A percentile compares a stretch with the other conserved stretches of the same genome.
phyloP scores from a whole-genome alignment of 2,113 vertebrate species.

The Tenebrosternarchus preto region DNA sequence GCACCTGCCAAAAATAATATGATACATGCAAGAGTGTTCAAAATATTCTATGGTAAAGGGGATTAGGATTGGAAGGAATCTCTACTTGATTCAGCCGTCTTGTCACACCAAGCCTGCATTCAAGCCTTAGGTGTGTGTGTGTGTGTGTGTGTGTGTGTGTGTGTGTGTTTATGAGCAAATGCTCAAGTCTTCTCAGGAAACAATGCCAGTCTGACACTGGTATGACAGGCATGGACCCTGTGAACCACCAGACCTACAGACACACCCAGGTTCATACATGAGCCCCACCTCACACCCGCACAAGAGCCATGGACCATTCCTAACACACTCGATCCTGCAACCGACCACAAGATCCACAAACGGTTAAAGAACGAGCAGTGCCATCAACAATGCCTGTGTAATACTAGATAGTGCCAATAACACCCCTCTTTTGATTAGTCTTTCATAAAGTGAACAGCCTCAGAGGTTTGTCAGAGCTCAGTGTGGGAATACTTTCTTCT shows the following conservation, averaged over 20 bases:
- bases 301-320: not conserved
- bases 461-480: not conserved
- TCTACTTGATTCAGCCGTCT: not conserved
- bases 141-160: not conserved
- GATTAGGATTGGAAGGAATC: conserved; percentile 11
- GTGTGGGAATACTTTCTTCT: conserved; percentile 10
- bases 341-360: not conserved
- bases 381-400: not conserved
- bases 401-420: not conserved
- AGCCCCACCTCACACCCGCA: not conserved
- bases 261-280: not conserved
- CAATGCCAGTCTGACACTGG: not conserved
- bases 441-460: not conserved
- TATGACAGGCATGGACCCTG: not conserved
- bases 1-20: not conserved
- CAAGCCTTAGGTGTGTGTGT: not conserved
- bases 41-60: conserved; percentile 11
- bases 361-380: not conserved
- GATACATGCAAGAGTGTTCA: conserved; percentile 36
- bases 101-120: not conserved
- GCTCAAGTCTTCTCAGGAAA: not conserved
- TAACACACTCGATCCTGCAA: not conserved
- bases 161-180: not conserved
- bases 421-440: not conserved
- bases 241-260: not conserved